phyloP scores from a whole-genome alignment of 1,140 invertebrate genomes.

The Bombus balteatus region DNA sequence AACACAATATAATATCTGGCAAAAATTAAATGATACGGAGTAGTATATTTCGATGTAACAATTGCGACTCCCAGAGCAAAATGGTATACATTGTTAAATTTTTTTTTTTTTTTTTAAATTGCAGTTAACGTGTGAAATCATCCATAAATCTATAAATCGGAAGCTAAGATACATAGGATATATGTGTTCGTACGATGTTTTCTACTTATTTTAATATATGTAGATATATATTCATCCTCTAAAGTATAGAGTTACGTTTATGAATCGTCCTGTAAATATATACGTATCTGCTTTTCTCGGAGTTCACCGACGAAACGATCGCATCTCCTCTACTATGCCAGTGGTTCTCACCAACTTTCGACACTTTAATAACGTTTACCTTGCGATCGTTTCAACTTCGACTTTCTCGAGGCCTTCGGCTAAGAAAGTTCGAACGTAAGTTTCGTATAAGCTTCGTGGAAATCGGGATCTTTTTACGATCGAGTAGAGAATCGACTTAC shows the following conservation, averaged over 20 bases:
- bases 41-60: too few relatives aligned
- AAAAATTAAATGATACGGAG: too few relatives aligned
- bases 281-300: background rate
- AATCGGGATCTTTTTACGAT: background rate
- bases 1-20: too few relatives aligned
- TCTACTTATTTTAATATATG: background rate
- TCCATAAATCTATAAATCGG: too few relatives aligned
- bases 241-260: background rate
- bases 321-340: slow-evolving; percentile 14
- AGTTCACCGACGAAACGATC: slow-evolving; percentile 26
- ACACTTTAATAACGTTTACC: slow-evolving; percentile 36
- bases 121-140: too few relatives aligned
- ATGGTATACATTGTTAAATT: too few relatives aligned
- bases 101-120: too few relatives aligned
- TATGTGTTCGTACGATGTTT: too few relatives aligned
- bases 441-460: background rate
- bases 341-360: slow-evolving; percentile 18
- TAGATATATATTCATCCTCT: background rate
- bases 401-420: too few relatives aligned
- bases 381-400: background rate
- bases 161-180: too few relatives aligned
- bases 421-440: background rate
- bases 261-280: background rate
- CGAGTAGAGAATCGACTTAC: background rate
- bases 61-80: too few relatives aligned